These are phyloP conservation scores for Tylochromis polylepis DNA, from an alignment of 2,113 vertebrate genomes.

Conservation along the genomic window DNA sequence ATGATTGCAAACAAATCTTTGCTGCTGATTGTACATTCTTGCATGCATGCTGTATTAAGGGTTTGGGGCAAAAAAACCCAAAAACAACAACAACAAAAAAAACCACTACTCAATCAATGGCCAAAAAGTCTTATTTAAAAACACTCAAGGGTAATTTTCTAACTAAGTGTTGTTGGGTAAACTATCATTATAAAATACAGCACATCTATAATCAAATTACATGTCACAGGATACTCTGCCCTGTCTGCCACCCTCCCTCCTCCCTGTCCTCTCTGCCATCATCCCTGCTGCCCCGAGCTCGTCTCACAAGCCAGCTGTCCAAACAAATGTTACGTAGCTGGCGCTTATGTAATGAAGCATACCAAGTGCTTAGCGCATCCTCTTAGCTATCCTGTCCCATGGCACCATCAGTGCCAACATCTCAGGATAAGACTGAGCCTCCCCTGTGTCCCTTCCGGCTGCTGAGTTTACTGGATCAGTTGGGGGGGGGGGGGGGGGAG, in stretches of 20 bases:
- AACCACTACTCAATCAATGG: neutral
- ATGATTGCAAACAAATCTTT: neutral
- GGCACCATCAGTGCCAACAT: neutral
- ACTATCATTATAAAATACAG: neutral
- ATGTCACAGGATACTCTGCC: neutral
- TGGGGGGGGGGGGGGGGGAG: too few species aligned
- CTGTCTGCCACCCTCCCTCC: neutral
- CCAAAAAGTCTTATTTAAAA: neutral
- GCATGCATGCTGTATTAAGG: neutral
- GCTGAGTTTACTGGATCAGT: neutral
- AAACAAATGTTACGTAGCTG: slow-evolving; percentile 59
- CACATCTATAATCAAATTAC: neutral
- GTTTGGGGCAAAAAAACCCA: neutral
- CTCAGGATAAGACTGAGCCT: neutral
- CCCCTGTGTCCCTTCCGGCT: neutral
- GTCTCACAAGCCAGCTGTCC: slow-evolving; percentile 64
- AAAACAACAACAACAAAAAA: neutral
- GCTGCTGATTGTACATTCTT: accelerated
- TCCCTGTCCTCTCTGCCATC: neutral
- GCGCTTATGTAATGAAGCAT: slow-evolving; percentile 57
- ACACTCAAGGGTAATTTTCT: neutral
- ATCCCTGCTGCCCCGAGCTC: slow-evolving; percentile 13
- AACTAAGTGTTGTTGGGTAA: neutral
- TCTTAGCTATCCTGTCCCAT: slow-evolving; percentile 20
- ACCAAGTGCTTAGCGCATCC: slow-evolving; percentile 37